Base-by-base conservation (phyloP, 2,797 vertebrate species). In the Helicolenus hilgendorfi region DNA sequence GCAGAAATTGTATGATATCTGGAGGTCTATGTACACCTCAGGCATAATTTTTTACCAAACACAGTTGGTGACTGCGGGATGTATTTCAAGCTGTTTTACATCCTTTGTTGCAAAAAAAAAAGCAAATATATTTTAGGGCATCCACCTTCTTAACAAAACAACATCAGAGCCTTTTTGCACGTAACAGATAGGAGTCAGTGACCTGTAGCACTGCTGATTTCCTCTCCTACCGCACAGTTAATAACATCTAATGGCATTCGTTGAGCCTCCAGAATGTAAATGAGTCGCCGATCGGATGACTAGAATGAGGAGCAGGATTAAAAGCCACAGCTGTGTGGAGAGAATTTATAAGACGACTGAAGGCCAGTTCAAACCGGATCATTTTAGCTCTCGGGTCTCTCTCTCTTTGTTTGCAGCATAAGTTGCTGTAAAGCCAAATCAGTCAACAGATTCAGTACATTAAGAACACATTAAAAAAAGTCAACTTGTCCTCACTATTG, bases 231-330 rank as follows among this genome's bases (percentile, higher is more conserved):
- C 20, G 1, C 56, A 72, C 75, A 36, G 27, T 67, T 86, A 49
- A 83, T 88, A 73, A 49, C 11, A 72, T 79, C 59, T 73, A 53
- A 76, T 62, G 58, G 31, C 41, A 41, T 76, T 67, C 33, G 49
- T 33, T 62, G 62, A 27, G 31, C 36, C 70, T 35, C 65, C 53
- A 64, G 56, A 75, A 68, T 88, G 33, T 45, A 75, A 86, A 89
- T 63, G 55, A 73, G 22, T 33, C 26, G 1, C 3, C 75, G 55
- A 81, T 35, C 77, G 18, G 24, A 87, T 38, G 56, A 38, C 65
- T 55, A 26, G 53, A 89, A 87, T 83, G 45, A 81, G 41, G 27
- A 80, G 69, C 22, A 55, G 7, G 18, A 79, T 81, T 53, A 62
- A 79, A 78, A 65, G 26, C 8, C 26, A 45, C 58, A 60, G 29